Evolutionary conservation across 2,888 invertebrate species (phyloP), one percentile per base, ranked within the genome.

Genomic region (Lithodes maja): DNA sequence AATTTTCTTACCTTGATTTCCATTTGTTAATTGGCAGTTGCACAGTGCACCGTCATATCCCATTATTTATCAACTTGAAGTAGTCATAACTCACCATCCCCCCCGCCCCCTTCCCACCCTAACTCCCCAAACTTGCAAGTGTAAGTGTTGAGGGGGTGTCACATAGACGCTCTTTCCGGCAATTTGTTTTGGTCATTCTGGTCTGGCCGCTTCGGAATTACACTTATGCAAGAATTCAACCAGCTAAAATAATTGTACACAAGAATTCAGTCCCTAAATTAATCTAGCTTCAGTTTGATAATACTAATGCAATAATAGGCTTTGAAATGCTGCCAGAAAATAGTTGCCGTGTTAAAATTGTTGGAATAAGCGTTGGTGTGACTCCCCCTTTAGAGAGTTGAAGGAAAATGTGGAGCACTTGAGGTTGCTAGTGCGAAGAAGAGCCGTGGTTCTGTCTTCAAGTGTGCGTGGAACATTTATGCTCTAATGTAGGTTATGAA

Each of bases 31-130:
- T 88, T 85, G 88, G 88, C 88, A 88, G 69, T 88, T 88, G 88
- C 88, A 88, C 85, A 81, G 55, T 75, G 88, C 83, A 88, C 61
- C 81, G 84, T 84, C 88, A 88, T 88, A 33, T 88, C 85, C 88
- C 88, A 88, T 84, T 88, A 88, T 88, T 88, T 88, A 88, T 88
- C 86, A 82, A 86, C 80, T 87, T 68, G 54, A 84, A 85, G 84
- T 85, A 85, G 68, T 81, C 71, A 74, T 68, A 81, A 55, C 74
- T 50, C 33, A 54, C 82, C 12, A 33, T 53, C 80, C 86, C 81
- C 55, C 12, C 17, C 17, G 3, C 71, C 71, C 17, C 71, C 17
- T 17, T 71, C 71, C 17, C 17, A 84, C 80, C 84, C 80, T 33
- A 81, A 77, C 83, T 85, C 85, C 80, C 84, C 80, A 17, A 81